These are phyloP conservation scores for Zoanthus gigantus DNA, from an alignment of 92 coral and sea anemone species.

Conservation along the genomic window DNA sequence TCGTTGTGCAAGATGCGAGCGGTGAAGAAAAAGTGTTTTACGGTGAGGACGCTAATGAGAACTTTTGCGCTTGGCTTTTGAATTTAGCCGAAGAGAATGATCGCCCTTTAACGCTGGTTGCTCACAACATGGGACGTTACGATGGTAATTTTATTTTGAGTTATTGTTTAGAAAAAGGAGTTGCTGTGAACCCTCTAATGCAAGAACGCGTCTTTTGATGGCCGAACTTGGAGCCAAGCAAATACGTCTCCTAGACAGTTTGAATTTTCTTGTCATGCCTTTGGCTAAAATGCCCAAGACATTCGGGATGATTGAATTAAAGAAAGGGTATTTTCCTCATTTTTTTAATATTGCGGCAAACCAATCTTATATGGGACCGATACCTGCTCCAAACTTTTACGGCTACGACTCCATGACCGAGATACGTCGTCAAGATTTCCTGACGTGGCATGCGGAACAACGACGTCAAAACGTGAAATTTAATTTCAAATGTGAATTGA, in stretches of 20 bases:
- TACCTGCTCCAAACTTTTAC: constrained; percentile 10
- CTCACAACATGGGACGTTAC: constrained; percentile 29
- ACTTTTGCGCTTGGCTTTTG: constrained; percentile 9
- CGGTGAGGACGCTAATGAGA: neutral
- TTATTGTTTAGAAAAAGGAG: constrained; percentile 16
- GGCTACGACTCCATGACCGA: neutral
- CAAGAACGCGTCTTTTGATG: neutral
- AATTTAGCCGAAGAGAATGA: neutral
- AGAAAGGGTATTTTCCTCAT: constrained; percentile 22
- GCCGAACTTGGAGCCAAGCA: neutral
- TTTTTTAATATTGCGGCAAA: constrained; percentile 30
- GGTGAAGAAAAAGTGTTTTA: neutral
- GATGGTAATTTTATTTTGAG: constrained; percentile 41
- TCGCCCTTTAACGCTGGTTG: neutral
- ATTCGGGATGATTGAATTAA: constrained; percentile 35
- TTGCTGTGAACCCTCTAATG: neutral
- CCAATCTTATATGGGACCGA: constrained; percentile 43
- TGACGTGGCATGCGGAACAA: neutral
- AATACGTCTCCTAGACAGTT: constrained; percentile 36
- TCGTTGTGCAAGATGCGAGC: neutral
- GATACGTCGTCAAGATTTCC: neutral
- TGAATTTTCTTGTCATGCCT: constrained; percentile 36
- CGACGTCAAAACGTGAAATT: neutral
- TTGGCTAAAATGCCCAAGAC: constrained; percentile 48
- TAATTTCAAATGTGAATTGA: neutral